These are phyloP conservation scores for Ptychadena robeensis DNA, from an alignment of 2,797 vertebrate genomes.

Conservation along the genomic window DNA sequence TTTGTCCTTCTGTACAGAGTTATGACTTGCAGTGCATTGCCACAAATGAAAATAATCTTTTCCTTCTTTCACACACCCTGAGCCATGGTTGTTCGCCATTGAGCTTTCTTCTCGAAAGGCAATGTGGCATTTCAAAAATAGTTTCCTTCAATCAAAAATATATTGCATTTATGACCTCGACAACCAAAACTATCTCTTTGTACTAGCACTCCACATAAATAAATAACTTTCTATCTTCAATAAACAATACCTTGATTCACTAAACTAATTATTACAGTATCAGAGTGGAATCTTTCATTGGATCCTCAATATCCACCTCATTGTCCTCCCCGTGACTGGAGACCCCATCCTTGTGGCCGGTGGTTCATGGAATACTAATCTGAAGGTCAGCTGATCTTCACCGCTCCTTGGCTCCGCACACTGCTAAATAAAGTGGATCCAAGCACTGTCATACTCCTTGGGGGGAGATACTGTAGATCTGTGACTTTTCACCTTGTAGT, in stretches of 20 bases:
- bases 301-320: not conserved
- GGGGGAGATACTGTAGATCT: conserved; percentile 77
- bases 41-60: not conserved
- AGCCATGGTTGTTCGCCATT: not conserved
- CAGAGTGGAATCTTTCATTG: not conserved
- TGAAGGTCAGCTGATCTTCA: not conserved
- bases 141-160: not conserved
- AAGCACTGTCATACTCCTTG: conserved; percentile 85
- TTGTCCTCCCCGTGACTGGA: conserved; percentile 3
- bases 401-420: not conserved
- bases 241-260: not conserved
- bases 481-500: conserved; percentile 85
- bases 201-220: not conserved
- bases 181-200: not conserved
- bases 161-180: conserved; percentile 24
- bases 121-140: conserved; percentile 17
- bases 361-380: not conserved
- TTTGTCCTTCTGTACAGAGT: not conserved
- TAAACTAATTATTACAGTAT: conserved; percentile 16
- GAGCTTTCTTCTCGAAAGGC: conserved; percentile 16
- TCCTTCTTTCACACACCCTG: not conserved
- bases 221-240: not conserved
- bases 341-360: not conserved
- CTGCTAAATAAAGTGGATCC: conserved; percentile 90
- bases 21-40: too few species aligned